Evolutionary conservation across 2,888 invertebrate species (phyloP), one percentile per base, ranked within the genome.

Genomic region (Notocelia uddmanniana): DNA sequence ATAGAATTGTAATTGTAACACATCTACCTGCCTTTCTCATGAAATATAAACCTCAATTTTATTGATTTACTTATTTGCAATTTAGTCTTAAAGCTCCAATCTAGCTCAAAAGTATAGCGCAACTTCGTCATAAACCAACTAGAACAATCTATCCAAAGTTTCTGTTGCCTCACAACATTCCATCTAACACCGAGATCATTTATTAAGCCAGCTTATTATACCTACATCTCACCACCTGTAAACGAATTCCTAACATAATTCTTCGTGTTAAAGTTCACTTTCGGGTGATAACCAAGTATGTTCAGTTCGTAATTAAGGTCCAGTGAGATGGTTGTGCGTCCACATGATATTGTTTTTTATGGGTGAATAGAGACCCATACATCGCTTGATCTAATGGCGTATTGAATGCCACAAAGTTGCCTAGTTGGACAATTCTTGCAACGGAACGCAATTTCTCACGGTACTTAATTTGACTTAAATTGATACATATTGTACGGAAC

Each of bases 301-400:
- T 73, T 78, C 54, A 78, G 81, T 79, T 81, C 85, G 88, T 91
- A 92, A 92, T 92, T 92, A 92, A 90, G 92, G 88, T 77, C 83
- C 85, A 81, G 88, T 84, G 64, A 64, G 64, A 64, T 54, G 64
- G 64, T 79, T 84, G 81, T 81, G 81, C 84, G 85, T 84, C 85
- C 85, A 88, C 86, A 82, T 88, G 89, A 91, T 92, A 91, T 91
- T 91, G 91, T 92, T 92, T 92, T 89, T 92, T 92, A 89, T 91
- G 85, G 84, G 78, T 84, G 87, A 89, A 88, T 89, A 90, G 90
- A 86, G 87, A 84, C 85, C 84, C 85, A 85, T 89, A 90, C 90
- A 89, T 89, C 89, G 85, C 86, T 80, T 85, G 85, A 84, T 88
- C 88, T 83, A 85, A 85, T 58, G 58, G 58, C 52, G 70, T 59